Evolutionary conservation across 2,888 invertebrate species (phyloP).

Genomic region (Eurois occulta): DNA sequence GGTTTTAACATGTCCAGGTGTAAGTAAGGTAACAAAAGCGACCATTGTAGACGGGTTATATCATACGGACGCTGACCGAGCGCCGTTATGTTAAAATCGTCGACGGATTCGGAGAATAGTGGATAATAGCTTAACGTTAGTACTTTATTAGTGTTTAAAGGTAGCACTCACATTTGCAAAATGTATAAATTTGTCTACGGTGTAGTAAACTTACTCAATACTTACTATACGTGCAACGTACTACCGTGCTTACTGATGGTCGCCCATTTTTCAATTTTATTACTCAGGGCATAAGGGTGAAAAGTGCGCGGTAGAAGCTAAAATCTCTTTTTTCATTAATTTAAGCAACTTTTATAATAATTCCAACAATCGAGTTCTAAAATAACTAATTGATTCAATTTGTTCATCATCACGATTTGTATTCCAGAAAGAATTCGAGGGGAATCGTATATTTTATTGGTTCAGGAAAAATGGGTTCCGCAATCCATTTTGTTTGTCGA

Average conservation of each 20-base stretch:
- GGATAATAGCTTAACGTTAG: too few species aligned
- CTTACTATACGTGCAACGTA: too few species aligned
- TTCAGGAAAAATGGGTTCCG: constrained; percentile 21
- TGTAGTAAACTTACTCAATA: too few species aligned
- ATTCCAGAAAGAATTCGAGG: constrained; percentile 10
- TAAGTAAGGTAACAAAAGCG: constrained; percentile 53
- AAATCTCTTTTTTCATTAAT: too few species aligned
- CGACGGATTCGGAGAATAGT: not conserved
- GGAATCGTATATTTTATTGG: constrained; percentile 34
- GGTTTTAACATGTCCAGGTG: constrained; percentile 51
- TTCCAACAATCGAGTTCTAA: not conserved
- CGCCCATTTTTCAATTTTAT: too few species aligned
- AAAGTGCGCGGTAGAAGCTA: too few species aligned
- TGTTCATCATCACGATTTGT: constrained; percentile 26
- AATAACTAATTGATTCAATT: constrained; percentile 24
- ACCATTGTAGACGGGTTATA: constrained; percentile 67
- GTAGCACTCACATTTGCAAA: too few species aligned
- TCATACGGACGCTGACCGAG: constrained; percentile 46
- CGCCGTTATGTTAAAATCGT: not conserved
- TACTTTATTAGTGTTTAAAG: too few species aligned
- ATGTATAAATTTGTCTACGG: too few species aligned
- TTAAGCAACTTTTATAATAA: not conserved
- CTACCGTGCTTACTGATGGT: too few species aligned
- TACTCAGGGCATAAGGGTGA: too few species aligned
- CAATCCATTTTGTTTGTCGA: constrained; percentile 29